phyloP scores from a whole-genome alignment of 2,888 invertebrate species.

The Philaethria dido region DNA sequence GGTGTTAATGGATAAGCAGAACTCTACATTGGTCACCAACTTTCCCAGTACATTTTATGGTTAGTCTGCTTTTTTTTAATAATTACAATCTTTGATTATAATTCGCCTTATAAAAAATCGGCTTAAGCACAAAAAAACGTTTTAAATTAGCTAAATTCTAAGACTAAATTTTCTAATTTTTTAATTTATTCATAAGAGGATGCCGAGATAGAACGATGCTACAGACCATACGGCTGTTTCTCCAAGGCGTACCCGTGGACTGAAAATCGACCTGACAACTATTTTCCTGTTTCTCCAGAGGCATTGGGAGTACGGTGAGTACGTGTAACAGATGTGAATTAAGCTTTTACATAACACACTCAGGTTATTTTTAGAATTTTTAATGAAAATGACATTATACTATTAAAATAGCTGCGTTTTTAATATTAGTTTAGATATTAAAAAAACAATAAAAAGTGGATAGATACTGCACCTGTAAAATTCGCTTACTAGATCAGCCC shows the following conservation, averaged over 20 bases:
- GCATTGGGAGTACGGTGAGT: constrained; percentile 81
- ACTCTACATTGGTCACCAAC: constrained; percentile 70
- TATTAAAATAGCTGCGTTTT: too few relatives aligned
- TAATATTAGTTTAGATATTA: too few relatives aligned
- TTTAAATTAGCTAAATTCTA: too few relatives aligned
- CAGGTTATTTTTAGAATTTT: too few relatives aligned
- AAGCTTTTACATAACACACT: constrained; percentile 3
- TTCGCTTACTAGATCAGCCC: too few relatives aligned
- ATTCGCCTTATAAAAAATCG: not conserved
- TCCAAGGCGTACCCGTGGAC: constrained; percentile 91
- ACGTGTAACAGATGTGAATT: not conserved
- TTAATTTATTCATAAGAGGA: constrained; percentile 60
- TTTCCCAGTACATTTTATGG: constrained; percentile 67
- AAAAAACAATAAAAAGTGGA: too few relatives aligned
- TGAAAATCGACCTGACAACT: constrained; percentile 89
- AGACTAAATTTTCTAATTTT: constrained; percentile 8
- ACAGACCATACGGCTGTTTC: constrained; percentile 92
- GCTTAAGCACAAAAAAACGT: too few relatives aligned
- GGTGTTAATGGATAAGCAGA: constrained; percentile 79
- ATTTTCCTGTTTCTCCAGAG: constrained; percentile 89
- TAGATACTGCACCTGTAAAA: too few relatives aligned
- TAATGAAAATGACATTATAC: too few relatives aligned
- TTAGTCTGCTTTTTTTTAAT: constrained; percentile 55
- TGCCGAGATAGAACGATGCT: constrained; percentile 86
- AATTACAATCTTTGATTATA: not conserved